Conservation (phyloP, 2,888 invertebrate genomes). For the Polia nebulosa region DNA sequence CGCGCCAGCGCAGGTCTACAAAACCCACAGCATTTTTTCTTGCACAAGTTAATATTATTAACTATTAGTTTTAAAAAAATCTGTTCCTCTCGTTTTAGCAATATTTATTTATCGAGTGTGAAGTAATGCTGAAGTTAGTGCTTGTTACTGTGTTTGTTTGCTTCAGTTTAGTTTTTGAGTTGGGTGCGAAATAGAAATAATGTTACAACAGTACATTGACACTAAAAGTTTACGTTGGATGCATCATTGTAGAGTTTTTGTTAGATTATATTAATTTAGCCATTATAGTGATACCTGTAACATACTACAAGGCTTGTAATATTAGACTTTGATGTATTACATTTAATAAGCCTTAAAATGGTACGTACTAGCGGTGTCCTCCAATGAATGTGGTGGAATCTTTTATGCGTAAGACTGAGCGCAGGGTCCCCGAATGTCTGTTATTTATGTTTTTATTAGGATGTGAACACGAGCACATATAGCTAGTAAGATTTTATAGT, state of each 20-base stretch:
- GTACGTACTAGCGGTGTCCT: constrained; percentile 59
- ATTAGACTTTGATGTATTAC: constrained; percentile 50
- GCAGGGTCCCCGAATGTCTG: constrained; percentile 73
- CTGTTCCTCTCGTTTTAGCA: constrained; percentile 64
- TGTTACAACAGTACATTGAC: constrained; percentile 50
- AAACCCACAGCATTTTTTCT: constrained; percentile 58
- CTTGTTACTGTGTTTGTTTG: constrained; percentile 50
- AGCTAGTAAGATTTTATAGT: constrained; percentile 76
- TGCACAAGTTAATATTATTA: constrained; percentile 64
- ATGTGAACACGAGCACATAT: constrained; percentile 67
- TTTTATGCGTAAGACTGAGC: constrained; percentile 75
- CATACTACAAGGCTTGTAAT: constrained; percentile 51
- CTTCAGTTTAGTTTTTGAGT: constrained; percentile 44
- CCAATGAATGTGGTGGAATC: constrained; percentile 52
- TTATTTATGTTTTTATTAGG: constrained; percentile 68
- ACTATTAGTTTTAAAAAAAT: constrained; percentile 54
- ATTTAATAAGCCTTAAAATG: constrained; percentile 42
- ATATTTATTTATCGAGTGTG: constrained; percentile 63
- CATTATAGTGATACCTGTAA: constrained; percentile 50
- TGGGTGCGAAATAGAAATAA: constrained; percentile 34
- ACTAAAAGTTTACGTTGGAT: constrained; percentile 50
- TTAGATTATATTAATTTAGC: constrained; percentile 63
- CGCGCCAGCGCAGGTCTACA: constrained; percentile 38
- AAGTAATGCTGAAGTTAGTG: constrained; percentile 45
- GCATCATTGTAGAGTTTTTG: constrained; percentile 53